These are phyloP conservation scores for Podarcis lilfordi DNA, from an alignment of 2,797 vertebrate genomes.

Conservation along the genomic window DNA sequence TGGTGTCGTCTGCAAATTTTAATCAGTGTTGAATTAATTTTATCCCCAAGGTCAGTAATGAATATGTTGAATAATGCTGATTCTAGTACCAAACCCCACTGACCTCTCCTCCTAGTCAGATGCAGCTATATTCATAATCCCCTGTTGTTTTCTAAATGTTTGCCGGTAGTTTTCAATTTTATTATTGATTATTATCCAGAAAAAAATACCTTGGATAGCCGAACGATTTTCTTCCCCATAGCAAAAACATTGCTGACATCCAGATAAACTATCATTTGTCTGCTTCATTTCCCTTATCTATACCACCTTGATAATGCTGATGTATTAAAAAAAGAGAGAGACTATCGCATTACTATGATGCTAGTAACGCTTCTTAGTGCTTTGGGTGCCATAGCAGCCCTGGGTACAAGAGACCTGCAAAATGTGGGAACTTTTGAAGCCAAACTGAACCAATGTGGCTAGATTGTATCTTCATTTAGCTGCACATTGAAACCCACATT, in stretches of 20 bases:
- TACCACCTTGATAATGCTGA: background rate
- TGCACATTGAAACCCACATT: background rate
- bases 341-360: background rate
- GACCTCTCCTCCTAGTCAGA: conserved; percentile 54
- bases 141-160: conserved; percentile 56
- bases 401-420: background rate
- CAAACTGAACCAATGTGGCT: background rate
- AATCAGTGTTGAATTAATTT: conserved; percentile 52
- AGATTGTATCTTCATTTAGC: too few relatives aligned
- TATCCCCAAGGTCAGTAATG: conserved; percentile 46
- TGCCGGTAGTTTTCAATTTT: conserved; percentile 34
- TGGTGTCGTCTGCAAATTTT: conserved; percentile 45
- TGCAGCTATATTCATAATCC: conserved; percentile 58
- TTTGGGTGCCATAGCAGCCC: background rate
- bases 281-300: background rate
- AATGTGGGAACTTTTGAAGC: background rate
- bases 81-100: conserved; percentile 39
- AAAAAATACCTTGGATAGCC: background rate
- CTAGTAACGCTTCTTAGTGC: background rate
- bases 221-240: conserved; percentile 16
- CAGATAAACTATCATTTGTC: conserved; percentile 12
- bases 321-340: background rate
- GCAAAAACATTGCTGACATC: background rate
- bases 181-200: conserved; percentile 29
- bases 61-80: conserved; percentile 49